A percentile compares a stretch with the other conserved stretches of the same genome.
Conservation (phyloP, 1,140 invertebrate species). For the Pristionchus pacificus region DNA sequence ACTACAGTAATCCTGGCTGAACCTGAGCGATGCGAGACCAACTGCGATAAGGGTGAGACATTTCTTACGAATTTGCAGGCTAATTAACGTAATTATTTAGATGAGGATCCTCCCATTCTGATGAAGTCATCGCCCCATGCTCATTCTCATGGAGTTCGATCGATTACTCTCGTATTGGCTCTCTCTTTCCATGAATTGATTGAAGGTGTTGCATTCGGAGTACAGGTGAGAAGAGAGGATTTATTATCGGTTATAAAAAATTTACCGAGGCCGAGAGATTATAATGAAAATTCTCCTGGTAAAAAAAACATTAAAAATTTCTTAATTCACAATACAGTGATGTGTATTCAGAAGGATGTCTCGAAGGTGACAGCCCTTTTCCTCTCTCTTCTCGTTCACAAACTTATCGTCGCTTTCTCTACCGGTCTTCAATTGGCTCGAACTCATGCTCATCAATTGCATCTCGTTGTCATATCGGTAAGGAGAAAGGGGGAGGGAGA, state of each 20-base stretch:
- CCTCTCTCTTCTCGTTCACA: slow-evolving; percentile 78
- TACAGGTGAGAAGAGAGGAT: slow-evolving; percentile 65
- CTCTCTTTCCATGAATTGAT: slow-evolving; percentile 84
- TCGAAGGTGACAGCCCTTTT: slow-evolving; percentile 74
- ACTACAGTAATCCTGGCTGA: slow-evolving; percentile 50
- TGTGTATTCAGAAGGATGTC: slow-evolving; percentile 51
- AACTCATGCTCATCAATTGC: slow-evolving; percentile 49
- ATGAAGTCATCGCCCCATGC: slow-evolving; percentile 48
- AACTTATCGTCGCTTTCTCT: slow-evolving; percentile 74
- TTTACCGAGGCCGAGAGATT: background rate
- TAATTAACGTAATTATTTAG: too few relatives aligned
- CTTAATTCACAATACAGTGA: background rate
- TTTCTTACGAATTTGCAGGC: too few relatives aligned
- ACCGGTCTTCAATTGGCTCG: slow-evolving; percentile 58
- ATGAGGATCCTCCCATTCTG: slow-evolving; percentile 51
- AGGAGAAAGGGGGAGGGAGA: slow-evolving; percentile 6
- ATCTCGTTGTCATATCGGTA: background rate
- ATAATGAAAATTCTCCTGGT: background rate
- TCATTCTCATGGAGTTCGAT: slow-evolving; percentile 71
- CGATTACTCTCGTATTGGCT: slow-evolving; percentile 70
- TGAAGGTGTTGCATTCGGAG: slow-evolving; percentile 78
- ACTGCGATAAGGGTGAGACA: slow-evolving; percentile 38
- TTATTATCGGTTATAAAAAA: background rate
- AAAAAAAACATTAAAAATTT: background rate
- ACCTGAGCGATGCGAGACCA: slow-evolving; percentile 49